Percentiles rank a stretch among this genome's conserved stretches.
These are phyloP conservation scores for Poeciliopsis prolifica DNA, from an alignment of 2,113 vertebrate genomes.

Conservation along the genomic window DNA sequence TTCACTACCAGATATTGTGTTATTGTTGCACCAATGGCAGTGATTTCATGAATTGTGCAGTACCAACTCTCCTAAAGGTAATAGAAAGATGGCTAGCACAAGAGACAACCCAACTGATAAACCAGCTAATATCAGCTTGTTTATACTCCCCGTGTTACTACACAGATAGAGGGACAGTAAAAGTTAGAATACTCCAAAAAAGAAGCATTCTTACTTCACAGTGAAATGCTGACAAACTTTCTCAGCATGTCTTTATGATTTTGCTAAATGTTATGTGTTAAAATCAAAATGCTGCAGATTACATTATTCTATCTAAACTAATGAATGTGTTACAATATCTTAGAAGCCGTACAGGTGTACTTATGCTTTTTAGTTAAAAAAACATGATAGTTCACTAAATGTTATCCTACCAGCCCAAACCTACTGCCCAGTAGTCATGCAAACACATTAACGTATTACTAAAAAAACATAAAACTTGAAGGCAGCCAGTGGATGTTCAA, in stretches of 20 bases:
- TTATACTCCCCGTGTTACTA: not conserved
- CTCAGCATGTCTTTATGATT: not conserved
- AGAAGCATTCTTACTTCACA: not conserved
- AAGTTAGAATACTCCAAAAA: not conserved
- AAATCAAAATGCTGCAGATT: not conserved
- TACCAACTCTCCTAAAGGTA: too few relatives aligned
- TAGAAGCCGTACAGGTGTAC: not conserved
- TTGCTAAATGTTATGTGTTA: not conserved
- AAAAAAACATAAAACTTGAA: constrained; percentile 17
- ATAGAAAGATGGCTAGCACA: too few relatives aligned
- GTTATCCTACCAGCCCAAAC: not conserved
- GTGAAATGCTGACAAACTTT: not conserved
- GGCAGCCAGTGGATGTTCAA: constrained; percentile 33
- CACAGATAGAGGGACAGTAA: not conserved
- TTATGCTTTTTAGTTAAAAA: not conserved
- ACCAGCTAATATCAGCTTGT: not conserved
- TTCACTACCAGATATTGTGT: too few relatives aligned
- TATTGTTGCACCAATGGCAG: too few relatives aligned
- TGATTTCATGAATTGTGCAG: too few relatives aligned
- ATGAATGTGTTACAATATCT: not conserved
- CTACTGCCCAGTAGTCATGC: not conserved
- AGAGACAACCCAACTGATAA: not conserved
- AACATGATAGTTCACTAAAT: not conserved
- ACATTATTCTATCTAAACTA: not conserved
- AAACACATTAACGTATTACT: constrained; percentile 13